phyloP scores from a whole-genome alignment of 2,888 invertebrate genomes.

The Eristalis tenax region DNA sequence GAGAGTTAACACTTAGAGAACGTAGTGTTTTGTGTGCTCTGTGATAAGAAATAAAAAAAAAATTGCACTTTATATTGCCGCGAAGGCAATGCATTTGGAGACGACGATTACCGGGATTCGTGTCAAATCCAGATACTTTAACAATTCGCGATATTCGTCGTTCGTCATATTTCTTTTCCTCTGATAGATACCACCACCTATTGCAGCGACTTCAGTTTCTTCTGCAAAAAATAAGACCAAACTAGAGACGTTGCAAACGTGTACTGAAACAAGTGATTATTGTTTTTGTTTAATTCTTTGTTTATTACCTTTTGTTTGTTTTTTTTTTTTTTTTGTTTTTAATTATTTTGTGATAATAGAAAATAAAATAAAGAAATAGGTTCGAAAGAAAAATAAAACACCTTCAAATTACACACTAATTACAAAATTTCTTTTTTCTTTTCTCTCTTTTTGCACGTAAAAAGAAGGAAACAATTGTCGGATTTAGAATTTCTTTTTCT shows the following conservation, averaged over 20 bases:
- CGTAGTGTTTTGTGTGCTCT: too few relatives aligned
- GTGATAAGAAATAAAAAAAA: too few relatives aligned
- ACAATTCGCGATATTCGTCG: too few relatives aligned
- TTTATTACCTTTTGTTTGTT: slow-evolving; percentile 62
- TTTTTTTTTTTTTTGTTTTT: slow-evolving; percentile 13
- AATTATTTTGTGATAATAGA: slow-evolving; percentile 68
- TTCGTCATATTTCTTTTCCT: too few relatives aligned
- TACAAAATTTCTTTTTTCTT: slow-evolving; percentile 34
- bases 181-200: too few relatives aligned
- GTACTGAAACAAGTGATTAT: background rate
- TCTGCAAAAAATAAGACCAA: background rate
- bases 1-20: too few relatives aligned
- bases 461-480: slow-evolving; percentile 42
- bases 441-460: slow-evolving; percentile 34
- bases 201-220: too few relatives aligned
- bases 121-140: too few relatives aligned
- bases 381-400: slow-evolving; percentile 61
- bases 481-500: slow-evolving; percentile 37
- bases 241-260: background rate
- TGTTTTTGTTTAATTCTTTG: slow-evolving; percentile 57
- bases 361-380: slow-evolving; percentile 70
- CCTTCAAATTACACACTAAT: slow-evolving; percentile 61
- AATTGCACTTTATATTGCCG: too few relatives aligned
- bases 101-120: too few relatives aligned
- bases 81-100: too few relatives aligned